Evolutionary conservation across 2,113 vertebrate genomes (phyloP).

Genomic region (Accipiter cooperii): DNA sequence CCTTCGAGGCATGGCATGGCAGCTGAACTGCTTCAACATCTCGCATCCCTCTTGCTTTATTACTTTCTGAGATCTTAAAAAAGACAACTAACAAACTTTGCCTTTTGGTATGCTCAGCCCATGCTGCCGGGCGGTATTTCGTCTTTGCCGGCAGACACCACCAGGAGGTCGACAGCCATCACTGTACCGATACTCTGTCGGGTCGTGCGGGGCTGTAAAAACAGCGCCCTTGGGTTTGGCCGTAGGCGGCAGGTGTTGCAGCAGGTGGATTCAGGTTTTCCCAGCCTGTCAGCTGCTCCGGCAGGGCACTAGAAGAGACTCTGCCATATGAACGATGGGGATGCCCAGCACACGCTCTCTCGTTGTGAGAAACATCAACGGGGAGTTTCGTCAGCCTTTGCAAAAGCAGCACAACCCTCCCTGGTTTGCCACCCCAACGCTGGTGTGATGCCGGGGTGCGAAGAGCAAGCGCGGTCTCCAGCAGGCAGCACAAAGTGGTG

Average conservation of each 20-base stretch:
- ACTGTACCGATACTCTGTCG: background rate
- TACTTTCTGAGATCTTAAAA: background rate
- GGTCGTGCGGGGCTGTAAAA: background rate
- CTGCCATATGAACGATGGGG: background rate
- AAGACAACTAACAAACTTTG: background rate
- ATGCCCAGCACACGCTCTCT: background rate
- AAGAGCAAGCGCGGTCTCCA: background rate
- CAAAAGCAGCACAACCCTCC: background rate
- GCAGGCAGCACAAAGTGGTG: background rate
- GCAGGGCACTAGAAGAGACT: background rate
- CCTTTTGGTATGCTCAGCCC: background rate
- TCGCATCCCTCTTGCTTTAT: background rate
- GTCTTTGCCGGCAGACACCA: background rate
- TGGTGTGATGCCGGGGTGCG: background rate
- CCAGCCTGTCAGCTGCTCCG: background rate
- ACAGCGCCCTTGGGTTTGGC: background rate
- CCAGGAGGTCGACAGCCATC: background rate
- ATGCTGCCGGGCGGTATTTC: background rate
- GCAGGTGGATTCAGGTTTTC: background rate
- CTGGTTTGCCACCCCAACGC: background rate
- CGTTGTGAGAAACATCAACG: background rate
- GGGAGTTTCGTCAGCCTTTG: background rate
- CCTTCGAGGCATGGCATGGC: background rate
- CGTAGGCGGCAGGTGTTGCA: background rate
- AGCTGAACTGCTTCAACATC: background rate